Percentiles rank a stretch among this genome's conserved stretches.
These are phyloP conservation scores for Ormyrus pomaceus DNA, from an alignment of 2,888 invertebrate species.

Conservation along the genomic window DNA sequence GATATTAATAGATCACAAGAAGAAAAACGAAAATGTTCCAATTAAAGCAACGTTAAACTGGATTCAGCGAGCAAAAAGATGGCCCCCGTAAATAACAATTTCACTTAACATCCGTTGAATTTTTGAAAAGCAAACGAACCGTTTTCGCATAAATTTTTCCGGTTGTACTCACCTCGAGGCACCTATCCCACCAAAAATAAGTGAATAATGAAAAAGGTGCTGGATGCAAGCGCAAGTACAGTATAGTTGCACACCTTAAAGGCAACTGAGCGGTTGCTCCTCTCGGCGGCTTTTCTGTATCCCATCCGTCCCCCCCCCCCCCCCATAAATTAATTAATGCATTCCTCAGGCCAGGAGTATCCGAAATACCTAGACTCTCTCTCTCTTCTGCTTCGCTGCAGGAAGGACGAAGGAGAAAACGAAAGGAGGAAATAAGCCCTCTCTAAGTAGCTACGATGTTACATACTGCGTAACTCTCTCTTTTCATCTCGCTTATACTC, in stretches of 20 bases:
- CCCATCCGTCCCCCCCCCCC: neutral
- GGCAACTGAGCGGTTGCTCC: neutral
- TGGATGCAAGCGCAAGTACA: neutral
- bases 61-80: neutral
- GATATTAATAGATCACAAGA: too few relatives aligned
- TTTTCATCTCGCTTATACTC: neutral
- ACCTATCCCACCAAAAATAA: slow-evolving; percentile 7
- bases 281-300: neutral
- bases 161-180: neutral
- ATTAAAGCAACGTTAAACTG: neutral
- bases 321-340: slow-evolving; percentile 41
- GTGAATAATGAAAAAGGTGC: slow-evolving; percentile 44
- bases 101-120: slow-evolving; percentile 38
- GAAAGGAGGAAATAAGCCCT: slow-evolving; percentile 7
- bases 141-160: slow-evolving; percentile 21
- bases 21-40: neutral
- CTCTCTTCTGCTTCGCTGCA: neutral
- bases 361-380: neutral
- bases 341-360: neutral
- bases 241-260: neutral
- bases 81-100: slow-evolving; percentile 20
- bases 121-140: slow-evolving; percentile 12
- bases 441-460: slow-evolving; percentile 17
- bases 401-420: neutral
- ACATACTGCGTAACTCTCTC: neutral